Base-by-base conservation (phyloP, 2,888 invertebrate species). In the Megamerina dolium region DNA sequence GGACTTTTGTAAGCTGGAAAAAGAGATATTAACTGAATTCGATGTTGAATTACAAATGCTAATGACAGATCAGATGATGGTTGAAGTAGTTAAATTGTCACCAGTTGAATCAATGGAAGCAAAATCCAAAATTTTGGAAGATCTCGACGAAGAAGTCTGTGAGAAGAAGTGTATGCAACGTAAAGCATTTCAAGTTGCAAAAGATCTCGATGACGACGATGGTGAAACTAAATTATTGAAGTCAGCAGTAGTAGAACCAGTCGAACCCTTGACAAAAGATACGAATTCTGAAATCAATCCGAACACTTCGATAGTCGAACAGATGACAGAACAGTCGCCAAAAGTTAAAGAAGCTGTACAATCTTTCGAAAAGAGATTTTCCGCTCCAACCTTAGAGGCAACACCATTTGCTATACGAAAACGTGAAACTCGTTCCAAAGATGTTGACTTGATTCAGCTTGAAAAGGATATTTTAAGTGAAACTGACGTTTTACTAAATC, bases 281-380 rank as follows among this genome's bases (percentile, higher is more conserved):
- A 12, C 29, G 31, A 51, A 56, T 37, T 47, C 51, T 46, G 53
- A 39, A 46, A 32, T 57, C 60, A 57, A 32, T 36, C 49, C 57
- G 56, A 49, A n/a, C n/a, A n/a, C n/a, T n/a, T n/a, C n/a, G n/a
- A n/a, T n/a, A n/a, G n/a, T n/a, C n/a, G n/a, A n/a, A n/a, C n/a
- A n/a, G n/a, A n/a, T n/a, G n/a, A 27, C 30, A 23, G 54, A 57
- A 34, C 48, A 23, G 26, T 50, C 59, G 44, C 75, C 76, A 17
- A 78, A 77, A 54, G 79, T 79, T 2, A 77, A 70, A 63, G 74
- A 77, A 26, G 75, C 76, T 55, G 72, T 79, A 20, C 73, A 74
- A 60, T 60, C 73, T 37, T 59, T 79, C 41, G 79, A 79, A 61
- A 75, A 77, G 23, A 47, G 48, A 17, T 38, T 33, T 9, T 39